These are phyloP conservation scores for Thalassaphorura encarpata DNA, from an alignment of 1,140 invertebrate species.

Conservation along the genomic window DNA sequence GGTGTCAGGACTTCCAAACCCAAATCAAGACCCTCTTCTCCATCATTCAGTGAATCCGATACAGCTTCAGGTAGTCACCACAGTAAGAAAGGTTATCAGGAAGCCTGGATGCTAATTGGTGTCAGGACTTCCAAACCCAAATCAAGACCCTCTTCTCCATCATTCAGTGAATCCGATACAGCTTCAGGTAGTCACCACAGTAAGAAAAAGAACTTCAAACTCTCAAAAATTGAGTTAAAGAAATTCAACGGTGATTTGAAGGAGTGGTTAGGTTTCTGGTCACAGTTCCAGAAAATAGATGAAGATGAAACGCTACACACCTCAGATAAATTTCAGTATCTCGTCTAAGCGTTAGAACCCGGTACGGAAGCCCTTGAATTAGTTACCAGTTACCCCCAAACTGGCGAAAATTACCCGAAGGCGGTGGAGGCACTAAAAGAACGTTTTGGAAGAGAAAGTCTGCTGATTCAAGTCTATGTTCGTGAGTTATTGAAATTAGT, in stretches of 20 bases:
- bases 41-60: too few relatives aligned
- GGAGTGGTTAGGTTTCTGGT: constrained; percentile 38
- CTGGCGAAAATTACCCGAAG: constrained; percentile 17
- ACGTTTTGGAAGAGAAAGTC: neutral
- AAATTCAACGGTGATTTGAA: constrained; percentile 36
- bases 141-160: too few relatives aligned
- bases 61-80: too few relatives aligned
- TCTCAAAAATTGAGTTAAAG: constrained; percentile 34
- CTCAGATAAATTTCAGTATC: constrained; percentile 35
- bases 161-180: too few relatives aligned
- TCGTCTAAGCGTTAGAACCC: constrained; percentile 7
- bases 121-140: too few relatives aligned
- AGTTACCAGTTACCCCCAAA: constrained; percentile 7
- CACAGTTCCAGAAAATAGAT: constrained; percentile 36
- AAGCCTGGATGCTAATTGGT: too few relatives aligned
- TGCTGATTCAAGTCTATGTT: constrained; percentile 10
- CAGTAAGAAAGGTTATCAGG: too few relatives aligned
- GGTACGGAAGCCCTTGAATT: constrained; percentile 9
- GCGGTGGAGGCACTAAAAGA: constrained; percentile 6
- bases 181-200: too few relatives aligned
- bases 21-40: too few relatives aligned
- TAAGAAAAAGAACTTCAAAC: too few relatives aligned
- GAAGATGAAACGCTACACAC: constrained; percentile 32
- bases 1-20: too few relatives aligned
- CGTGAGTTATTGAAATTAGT: constrained; percentile 6